Evolutionary conservation across 2,888 invertebrate genomes (phyloP).

Genomic region (Gryllus longicercus): DNA sequence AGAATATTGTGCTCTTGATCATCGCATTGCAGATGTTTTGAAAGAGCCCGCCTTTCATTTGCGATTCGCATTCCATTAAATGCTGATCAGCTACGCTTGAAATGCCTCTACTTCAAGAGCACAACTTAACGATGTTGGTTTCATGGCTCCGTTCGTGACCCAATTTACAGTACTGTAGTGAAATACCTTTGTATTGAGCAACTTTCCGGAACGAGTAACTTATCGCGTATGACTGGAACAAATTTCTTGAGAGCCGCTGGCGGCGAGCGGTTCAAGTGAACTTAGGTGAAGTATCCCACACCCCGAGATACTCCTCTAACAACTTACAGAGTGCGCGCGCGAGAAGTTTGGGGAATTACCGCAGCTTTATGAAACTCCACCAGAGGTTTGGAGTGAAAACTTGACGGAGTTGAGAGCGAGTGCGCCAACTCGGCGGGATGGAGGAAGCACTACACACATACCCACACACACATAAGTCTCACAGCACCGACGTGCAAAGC

Average conservation of each 20-base stretch:
- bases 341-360: constrained; percentile 1
- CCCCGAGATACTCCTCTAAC: neutral
- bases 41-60: no score
- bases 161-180: neutral
- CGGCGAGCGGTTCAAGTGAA: neutral
- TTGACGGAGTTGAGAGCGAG: neutral
- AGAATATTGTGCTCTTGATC: no score
- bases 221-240: neutral
- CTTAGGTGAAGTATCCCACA: neutral
- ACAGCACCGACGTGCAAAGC: no score
- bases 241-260: neutral
- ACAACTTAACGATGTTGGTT: neutral
- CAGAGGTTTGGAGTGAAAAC: neutral
- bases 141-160: neutral
- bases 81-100: no score
- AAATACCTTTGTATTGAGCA: neutral
- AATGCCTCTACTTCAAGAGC: no score
- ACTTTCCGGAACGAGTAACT: neutral
- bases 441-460: no score
- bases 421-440: neutral
- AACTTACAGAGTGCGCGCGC: constrained; percentile 17
- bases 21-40: no score
- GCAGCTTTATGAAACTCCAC: constrained; percentile 17
- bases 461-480: no score
- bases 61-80: no score